A percentile compares a stretch with the other conserved stretches of the same genome.
Conservation (phyloP, 2,113 vertebrate genomes). For the Eretmochelys imbricata region DNA sequence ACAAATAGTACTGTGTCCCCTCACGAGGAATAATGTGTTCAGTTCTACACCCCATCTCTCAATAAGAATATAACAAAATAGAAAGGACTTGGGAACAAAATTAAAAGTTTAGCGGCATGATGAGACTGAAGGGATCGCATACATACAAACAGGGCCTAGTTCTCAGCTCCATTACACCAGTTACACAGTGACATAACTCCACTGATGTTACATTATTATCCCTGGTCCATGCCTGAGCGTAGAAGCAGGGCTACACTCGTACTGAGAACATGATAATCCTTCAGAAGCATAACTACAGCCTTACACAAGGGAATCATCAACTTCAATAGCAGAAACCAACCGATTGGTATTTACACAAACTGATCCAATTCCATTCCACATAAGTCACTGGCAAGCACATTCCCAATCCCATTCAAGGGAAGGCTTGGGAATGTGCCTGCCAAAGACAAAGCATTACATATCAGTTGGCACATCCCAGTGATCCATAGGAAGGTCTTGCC, state of each 20-base stretch:
- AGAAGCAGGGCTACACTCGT: neutral
- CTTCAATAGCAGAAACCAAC: neutral
- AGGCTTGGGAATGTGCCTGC: too few species aligned
- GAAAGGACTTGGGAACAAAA: neutral
- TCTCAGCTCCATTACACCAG: neutral
- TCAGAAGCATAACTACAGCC: neutral
- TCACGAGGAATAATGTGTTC: fast-evolving
- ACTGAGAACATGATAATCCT: neutral
- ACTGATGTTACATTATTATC: too few species aligned
- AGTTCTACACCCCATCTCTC: fast-evolving
- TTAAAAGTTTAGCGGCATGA: fast-evolving
- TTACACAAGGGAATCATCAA: neutral
- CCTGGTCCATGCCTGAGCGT: neutral
- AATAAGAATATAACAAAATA: neutral
- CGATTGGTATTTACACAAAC: neutral
- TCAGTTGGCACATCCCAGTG: neutral
- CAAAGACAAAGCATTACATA: too few species aligned
- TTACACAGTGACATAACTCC: neutral
- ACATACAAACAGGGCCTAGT: fast-evolving
- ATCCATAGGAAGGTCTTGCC: neutral
- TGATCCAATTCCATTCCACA: neutral
- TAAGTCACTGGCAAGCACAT: neutral
- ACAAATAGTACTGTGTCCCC: too few species aligned
- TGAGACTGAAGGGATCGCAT: fast-evolving
- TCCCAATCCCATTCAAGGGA: fast-evolving